phyloP scores from a whole-genome alignment of 1,140 invertebrate species.

The Brachystomella parvula region DNA sequence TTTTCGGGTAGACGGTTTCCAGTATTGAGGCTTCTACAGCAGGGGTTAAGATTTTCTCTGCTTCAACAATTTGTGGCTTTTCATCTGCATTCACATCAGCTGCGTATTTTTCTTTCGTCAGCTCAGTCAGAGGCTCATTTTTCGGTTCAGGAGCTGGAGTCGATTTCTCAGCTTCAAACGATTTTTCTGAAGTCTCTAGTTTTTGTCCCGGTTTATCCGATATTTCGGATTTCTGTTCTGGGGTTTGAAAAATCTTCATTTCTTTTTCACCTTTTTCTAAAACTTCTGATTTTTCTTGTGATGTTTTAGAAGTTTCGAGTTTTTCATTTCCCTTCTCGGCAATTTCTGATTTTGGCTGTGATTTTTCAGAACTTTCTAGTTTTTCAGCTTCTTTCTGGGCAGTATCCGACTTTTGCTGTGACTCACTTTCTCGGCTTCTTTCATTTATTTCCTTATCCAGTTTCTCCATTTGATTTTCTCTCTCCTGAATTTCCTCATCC shows the following conservation, averaged over 20 bases:
- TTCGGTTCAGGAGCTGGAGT: too few species aligned
- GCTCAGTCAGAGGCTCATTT: not conserved
- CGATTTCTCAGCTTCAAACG: not conserved
- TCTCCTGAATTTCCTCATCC: too few species aligned
- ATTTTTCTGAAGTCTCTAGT: not conserved
- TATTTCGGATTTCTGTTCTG: not conserved
- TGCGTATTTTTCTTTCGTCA: not conserved
- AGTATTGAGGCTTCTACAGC: not conserved
- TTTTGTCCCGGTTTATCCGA: not conserved
- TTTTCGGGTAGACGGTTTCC: not conserved
- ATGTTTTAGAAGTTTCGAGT: slow-evolving; percentile 18
- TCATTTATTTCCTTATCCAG: slow-evolving; percentile 44
- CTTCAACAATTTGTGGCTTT: too few species aligned
- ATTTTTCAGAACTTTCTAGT: slow-evolving; percentile 29
- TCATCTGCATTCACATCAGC: not conserved
- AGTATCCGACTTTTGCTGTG: slow-evolving; percentile 34
- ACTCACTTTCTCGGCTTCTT: slow-evolving; percentile 38
- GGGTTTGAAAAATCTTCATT: not conserved
- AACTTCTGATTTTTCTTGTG: slow-evolving; percentile 39
- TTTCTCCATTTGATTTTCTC: slow-evolving; percentile 39
- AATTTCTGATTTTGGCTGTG: slow-evolving; percentile 35
- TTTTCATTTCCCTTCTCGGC: slow-evolving; percentile 28
- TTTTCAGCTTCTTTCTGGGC: slow-evolving; percentile 34
- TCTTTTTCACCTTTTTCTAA: not conserved
- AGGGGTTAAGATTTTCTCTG: not conserved